These are phyloP conservation scores for Grus americana DNA, from an alignment of 2,113 vertebrate species.

Conservation along the genomic window DNA sequence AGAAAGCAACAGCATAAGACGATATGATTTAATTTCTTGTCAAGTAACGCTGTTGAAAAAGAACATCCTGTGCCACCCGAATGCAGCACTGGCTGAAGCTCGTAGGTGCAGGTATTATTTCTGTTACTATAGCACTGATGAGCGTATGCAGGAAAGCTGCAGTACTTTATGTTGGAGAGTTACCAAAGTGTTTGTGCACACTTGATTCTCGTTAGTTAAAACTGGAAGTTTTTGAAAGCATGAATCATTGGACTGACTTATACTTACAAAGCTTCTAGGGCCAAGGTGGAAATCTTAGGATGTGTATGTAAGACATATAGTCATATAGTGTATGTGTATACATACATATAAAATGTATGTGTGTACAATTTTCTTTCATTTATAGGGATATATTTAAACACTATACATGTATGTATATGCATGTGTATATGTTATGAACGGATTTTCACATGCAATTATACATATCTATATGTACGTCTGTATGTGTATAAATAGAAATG, in stretches of 20 bases:
- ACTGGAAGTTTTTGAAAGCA: neutral
- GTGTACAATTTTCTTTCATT: neutral
- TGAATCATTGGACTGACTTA: neutral
- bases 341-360: neutral
- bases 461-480: neutral
- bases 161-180: neutral
- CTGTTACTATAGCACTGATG: neutral
- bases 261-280: neutral
- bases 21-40: constrained; percentile 9
- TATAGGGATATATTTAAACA: neutral
- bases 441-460: neutral
- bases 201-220: neutral
- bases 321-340: neutral
- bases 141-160: neutral
- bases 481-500: neutral
- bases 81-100: neutral
- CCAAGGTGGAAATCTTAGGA: neutral
- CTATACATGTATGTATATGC: accelerated
- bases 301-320: neutral
- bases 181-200: neutral
- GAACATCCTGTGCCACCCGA: neutral
- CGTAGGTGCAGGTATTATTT: neutral
- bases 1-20: neutral
- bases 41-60: neutral
- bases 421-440: neutral